Percentiles rank a stretch among this genome's conserved stretches.
These are phyloP conservation scores for Athalia rosae DNA, from an alignment of 2,888 invertebrate genomes.

Conservation along the genomic window DNA sequence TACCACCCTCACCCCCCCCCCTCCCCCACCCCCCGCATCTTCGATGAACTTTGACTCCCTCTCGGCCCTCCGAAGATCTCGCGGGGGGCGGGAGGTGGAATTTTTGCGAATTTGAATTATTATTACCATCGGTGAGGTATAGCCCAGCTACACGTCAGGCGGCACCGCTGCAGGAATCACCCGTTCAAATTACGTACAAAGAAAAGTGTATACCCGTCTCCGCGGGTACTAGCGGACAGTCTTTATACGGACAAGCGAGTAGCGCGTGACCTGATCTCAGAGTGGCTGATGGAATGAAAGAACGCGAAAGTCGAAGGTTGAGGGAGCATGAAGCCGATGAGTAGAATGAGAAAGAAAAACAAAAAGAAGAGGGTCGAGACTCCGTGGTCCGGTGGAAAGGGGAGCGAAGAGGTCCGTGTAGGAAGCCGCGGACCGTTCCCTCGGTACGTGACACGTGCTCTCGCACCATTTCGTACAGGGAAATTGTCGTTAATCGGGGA, in stretches of 20 bases:
- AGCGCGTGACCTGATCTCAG: slow-evolving; percentile 30
- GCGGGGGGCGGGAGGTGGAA: too few species aligned
- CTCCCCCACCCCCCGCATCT: not conserved
- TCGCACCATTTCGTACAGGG: slow-evolving; percentile 28
- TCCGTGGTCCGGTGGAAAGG: slow-evolving; percentile 28
- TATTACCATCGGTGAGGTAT: too few species aligned
- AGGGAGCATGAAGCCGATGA: slow-evolving; percentile 17
- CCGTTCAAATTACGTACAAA: too few species aligned
- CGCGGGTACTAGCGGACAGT: slow-evolving; percentile 1
- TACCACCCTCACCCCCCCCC: not conserved
- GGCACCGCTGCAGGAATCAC: too few species aligned
- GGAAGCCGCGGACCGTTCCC: slow-evolving; percentile 24
- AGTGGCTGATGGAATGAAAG: slow-evolving; percentile 40
- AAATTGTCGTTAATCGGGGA: slow-evolving; percentile 42
- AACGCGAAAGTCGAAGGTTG: slow-evolving; percentile 9
- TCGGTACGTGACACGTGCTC: slow-evolving; percentile 42
- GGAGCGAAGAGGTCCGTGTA: slow-evolving; percentile 1
- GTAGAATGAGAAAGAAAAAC: slow-evolving; percentile 30
- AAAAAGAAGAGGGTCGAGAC: slow-evolving; percentile 30
- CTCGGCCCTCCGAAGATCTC: too few species aligned
- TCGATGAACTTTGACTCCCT: too few species aligned
- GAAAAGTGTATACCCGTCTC: not conserved
- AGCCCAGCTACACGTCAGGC: too few species aligned
- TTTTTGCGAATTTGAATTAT: too few species aligned
- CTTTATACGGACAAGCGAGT: slow-evolving; percentile 12